Conservation (phyloP, 2,113 vertebrate species). For the Brachypodius melanocephalos region DNA sequence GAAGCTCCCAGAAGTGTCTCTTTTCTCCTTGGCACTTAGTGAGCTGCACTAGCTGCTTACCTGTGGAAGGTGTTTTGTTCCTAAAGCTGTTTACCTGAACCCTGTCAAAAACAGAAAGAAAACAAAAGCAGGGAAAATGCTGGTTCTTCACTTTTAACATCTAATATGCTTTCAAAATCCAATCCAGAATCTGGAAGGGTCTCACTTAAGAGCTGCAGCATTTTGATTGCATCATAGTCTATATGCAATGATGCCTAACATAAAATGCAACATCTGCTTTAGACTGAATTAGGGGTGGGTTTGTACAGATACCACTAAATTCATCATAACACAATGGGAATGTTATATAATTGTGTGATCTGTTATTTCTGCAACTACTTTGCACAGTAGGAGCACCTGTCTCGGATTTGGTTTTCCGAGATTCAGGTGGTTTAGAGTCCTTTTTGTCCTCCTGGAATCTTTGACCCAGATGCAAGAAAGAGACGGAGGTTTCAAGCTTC, state of each 20-base stretch:
- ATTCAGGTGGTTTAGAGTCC: too few species aligned
- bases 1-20: not conserved
- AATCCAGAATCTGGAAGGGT: not conserved
- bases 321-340: not conserved
- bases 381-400: not conserved
- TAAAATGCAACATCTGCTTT: not conserved
- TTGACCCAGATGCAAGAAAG: too few species aligned
- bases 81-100: not conserved
- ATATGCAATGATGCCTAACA: not conserved
- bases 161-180: not conserved
- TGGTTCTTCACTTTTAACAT: not conserved
- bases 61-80: not conserved
- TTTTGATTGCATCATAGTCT: not conserved
- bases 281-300: not conserved
- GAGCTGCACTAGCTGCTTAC: not conserved
- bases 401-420: too few species aligned
- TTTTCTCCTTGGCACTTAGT: not conserved
- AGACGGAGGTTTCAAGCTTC: too few species aligned
- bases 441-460: too few species aligned
- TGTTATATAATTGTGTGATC: not conserved
- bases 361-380: not conserved
- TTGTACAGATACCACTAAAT: not conserved
- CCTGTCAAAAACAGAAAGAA: not conserved
- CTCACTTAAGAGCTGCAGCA: not conserved
- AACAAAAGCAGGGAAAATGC: not conserved